These are phyloP conservation scores for Phaetusa simplex DNA, from an alignment of 2,113 vertebrate genomes.

Conservation along the genomic window DNA sequence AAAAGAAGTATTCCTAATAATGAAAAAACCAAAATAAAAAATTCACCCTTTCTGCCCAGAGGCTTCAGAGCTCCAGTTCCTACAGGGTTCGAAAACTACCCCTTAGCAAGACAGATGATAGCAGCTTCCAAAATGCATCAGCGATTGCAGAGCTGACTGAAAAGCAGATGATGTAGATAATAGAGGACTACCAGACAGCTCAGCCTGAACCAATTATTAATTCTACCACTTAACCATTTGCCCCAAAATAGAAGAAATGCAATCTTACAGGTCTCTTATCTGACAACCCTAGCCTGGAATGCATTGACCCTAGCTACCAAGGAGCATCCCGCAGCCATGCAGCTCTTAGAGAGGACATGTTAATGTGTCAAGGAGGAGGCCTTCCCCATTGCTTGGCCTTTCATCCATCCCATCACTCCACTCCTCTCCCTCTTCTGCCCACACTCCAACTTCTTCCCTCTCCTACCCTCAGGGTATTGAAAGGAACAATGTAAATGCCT, in stretches of 20 bases:
- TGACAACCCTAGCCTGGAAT: not conserved
- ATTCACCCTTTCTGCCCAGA: not conserved
- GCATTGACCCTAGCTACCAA: not conserved
- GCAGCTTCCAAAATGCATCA: not conserved
- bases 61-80: not conserved
- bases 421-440: not conserved
- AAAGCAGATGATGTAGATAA: not conserved
- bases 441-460: not conserved
- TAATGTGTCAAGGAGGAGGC: accelerated
- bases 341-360: not conserved
- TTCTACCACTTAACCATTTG: not conserved
- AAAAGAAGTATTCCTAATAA: not conserved
- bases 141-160: not conserved
- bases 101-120: not conserved
- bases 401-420: not conserved
- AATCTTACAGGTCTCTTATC: not conserved
- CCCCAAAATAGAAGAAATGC: not conserved
- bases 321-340: not conserved
- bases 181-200: not conserved
- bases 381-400: not conserved
- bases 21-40: not conserved
- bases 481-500: not conserved
- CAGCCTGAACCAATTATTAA: not conserved
- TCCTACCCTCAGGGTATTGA: not conserved
- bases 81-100: not conserved